Base-by-base conservation (phyloP, 2,888 invertebrate genomes). In the Zygaena filipendulae region DNA sequence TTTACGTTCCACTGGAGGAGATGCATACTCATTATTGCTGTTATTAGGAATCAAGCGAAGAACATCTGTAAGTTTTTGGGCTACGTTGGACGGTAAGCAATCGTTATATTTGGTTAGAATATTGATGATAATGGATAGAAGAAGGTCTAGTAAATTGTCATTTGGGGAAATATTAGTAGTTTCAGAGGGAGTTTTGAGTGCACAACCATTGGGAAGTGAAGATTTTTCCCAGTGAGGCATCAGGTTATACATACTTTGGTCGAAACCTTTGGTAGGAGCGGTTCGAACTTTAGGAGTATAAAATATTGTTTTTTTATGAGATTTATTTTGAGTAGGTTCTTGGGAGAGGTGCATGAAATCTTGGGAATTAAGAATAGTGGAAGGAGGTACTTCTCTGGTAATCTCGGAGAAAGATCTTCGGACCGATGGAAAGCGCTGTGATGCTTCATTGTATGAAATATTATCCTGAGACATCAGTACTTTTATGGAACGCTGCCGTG, bases 401-500 rank as follows among this genome's bases (percentile, higher is more conserved):
- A 32, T 21, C 11, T 31, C 23, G 8, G 33, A 25, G 25, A 25
- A 30, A 1, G 28, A 29, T n/a, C 25, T 9, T 12, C 29, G 22
- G 5, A 27, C 25, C 7, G 12, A 12, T 3, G 33, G 33, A 13
- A 21, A 24, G 13, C 21, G 25, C 18, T 21, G 4, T 5, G 26
- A 30, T 1, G 42, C 45, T 6, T 43, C 40, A 2, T 14, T 3
- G 19, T 39, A 45, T 2, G 39, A 38, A 1, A 42, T 23, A 7
- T 30, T 25, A 10, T 39, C 30, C 13, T 36, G 14, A 3, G 45
- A 32, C 42, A 41, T 46, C 1, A 27, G 3, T 0, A 18, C 3
- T 29, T 46, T 46, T 2, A 46, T 43, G 0, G 23, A 2, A 19
- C 35, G 37, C 25, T 43, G 42, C 3, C 40, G 20, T 2, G 20